These are phyloP conservation scores for Caenorhabditis uteleia DNA, from an alignment of 2,888 invertebrate genomes.

Conservation along the genomic window DNA sequence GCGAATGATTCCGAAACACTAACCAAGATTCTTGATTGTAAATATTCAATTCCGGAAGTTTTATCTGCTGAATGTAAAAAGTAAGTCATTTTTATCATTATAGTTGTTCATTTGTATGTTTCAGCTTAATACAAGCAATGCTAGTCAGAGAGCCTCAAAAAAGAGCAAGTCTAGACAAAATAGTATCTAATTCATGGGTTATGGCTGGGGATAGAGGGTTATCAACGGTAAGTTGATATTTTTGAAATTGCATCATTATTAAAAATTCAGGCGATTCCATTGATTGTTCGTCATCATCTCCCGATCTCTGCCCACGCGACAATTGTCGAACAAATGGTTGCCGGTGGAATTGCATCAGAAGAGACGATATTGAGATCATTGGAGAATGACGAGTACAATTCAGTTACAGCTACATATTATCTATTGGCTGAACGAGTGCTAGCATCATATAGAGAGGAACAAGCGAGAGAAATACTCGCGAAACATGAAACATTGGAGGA, in stretches of 20 bases:
- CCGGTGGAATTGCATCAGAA: conserved; percentile 89
- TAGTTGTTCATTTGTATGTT: neutral
- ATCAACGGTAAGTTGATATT: conserved; percentile 36
- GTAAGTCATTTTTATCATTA: conserved; percentile 71
- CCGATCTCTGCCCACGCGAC: conserved; percentile 86
- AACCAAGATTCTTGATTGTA: conserved; percentile 99
- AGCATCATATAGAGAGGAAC: conserved; percentile 77
- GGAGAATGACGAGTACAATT: conserved; percentile 94
- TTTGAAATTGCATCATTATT: neutral
- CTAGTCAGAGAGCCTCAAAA: conserved; percentile 89
- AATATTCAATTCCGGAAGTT: conserved; percentile 88
- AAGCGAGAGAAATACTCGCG: conserved; percentile 58
- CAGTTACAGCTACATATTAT: conserved; percentile 97
- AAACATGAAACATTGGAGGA: conserved; percentile 23
- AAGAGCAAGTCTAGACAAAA: conserved; percentile 85
- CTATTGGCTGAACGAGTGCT: conserved; percentile 91
- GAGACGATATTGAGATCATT: conserved; percentile 88
- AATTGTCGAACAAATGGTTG: conserved; percentile 93
- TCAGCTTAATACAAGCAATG: conserved; percentile 87
- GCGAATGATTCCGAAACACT: conserved; percentile 98
- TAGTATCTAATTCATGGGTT: conserved; percentile 79
- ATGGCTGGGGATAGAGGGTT: conserved; percentile 66
- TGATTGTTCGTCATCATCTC: conserved; percentile 85
- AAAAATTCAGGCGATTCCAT: conserved; percentile 58
- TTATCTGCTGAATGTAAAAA: conserved; percentile 85